Percentiles rank a stretch among this genome's conserved stretches.
These are phyloP conservation scores for Masticophis lateralis DNA, from an alignment of 2,797 vertebrate species.

Conservation along the genomic window DNA sequence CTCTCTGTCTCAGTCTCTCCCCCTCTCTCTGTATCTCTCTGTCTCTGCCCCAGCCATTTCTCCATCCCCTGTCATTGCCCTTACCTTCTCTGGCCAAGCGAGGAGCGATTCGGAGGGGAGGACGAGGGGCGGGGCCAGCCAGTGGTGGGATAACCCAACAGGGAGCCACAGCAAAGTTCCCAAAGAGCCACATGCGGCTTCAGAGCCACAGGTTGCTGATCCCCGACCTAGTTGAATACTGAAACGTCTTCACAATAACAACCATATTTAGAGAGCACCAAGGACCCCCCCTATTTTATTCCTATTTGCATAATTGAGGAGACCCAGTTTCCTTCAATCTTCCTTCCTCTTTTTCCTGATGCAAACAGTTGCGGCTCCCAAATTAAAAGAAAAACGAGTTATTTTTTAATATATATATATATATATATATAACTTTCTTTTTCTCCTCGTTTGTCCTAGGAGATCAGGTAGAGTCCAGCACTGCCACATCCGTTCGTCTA, in stretches of 20 bases:
- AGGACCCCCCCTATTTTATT: not conserved
- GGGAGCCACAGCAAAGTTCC: too few relatives aligned
- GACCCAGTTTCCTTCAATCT: not conserved
- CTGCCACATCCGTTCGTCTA: slow-evolving; percentile 85
- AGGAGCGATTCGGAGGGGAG: too few relatives aligned
- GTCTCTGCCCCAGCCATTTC: too few relatives aligned
- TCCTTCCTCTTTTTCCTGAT: not conserved
- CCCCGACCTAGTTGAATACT: not conserved
- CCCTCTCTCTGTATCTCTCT: too few relatives aligned
- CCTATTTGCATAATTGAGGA: not conserved
- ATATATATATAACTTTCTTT: not conserved
- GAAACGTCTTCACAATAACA: not conserved
- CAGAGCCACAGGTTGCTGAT: too few relatives aligned
- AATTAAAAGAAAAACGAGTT: not conserved
- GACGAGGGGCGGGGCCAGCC: too few relatives aligned
- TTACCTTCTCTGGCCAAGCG: too few relatives aligned
- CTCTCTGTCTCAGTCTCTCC: too few relatives aligned
- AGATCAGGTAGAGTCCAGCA: slow-evolving; percentile 89
- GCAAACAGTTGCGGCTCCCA: not conserved
- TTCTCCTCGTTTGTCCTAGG: slow-evolving; percentile 68
- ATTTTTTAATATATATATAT: not conserved
- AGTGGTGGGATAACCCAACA: too few relatives aligned
- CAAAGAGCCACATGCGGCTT: too few relatives aligned
- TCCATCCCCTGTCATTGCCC: too few relatives aligned
- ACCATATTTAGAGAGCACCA: not conserved